Evolutionary conservation across 2,113 vertebrate genomes (phyloP).

Genomic region (western clawed frog (Xenopus tropicalis)): DNA sequence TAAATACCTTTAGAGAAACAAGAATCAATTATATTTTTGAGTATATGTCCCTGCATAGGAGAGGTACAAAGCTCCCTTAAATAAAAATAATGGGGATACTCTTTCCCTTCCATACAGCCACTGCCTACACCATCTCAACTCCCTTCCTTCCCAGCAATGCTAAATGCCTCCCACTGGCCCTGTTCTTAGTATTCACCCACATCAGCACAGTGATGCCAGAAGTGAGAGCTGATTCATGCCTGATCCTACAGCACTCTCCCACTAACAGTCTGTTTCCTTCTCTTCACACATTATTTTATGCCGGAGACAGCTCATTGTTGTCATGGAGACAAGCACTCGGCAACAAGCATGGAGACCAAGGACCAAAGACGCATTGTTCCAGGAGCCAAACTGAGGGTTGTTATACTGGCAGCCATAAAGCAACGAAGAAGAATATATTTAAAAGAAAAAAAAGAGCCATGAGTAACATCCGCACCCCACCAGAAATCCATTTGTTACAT

Average conservation of each 20-base stretch:
- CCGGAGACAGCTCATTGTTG: constrained; percentile 17
- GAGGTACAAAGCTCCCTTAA: too few relatives aligned
- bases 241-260: constrained; percentile 14
- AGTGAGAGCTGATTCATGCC: constrained; percentile 27
- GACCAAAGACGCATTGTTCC: background rate
- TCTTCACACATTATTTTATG: constrained; percentile 25
- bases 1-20: too few relatives aligned
- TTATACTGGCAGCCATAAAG: background rate
- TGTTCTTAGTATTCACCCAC: background rate
- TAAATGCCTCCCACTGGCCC: background rate
- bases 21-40: too few relatives aligned
- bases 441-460: background rate
- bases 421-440: background rate
- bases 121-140: too few relatives aligned
- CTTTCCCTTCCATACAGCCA: too few relatives aligned
- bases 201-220: constrained; percentile 15
- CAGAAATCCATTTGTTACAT: too few relatives aligned
- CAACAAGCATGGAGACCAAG: constrained; percentile 28
- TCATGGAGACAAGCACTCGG: constrained; percentile 28
- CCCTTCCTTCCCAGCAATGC: too few relatives aligned
- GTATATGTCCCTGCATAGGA: too few relatives aligned
- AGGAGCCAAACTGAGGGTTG: background rate
- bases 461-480: too few relatives aligned
- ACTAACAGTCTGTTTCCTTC: constrained; percentile 36
- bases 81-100: too few relatives aligned